Evolutionary conservation across 2,113 vertebrate species (phyloP).

Genomic region (Morone chrysops): DNA sequence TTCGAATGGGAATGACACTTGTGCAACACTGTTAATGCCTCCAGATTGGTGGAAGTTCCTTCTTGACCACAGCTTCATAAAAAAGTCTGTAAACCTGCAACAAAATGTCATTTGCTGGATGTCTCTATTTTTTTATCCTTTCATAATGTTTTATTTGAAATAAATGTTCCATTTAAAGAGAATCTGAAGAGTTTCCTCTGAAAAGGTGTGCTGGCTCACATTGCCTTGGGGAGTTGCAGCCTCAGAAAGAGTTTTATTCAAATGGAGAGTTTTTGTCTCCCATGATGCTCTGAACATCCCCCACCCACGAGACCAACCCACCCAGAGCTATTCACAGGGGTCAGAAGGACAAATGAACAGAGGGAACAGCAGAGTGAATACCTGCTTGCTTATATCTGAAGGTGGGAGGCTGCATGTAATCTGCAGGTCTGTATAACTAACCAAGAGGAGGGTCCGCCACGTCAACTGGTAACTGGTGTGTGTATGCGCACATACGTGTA

Average conservation of each 20-base stretch:
- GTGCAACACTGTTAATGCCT: neutral
- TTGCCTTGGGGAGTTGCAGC: neutral
- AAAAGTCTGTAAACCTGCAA: neutral
- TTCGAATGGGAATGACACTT: neutral
- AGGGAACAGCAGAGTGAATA: neutral
- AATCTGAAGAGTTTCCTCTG: neutral
- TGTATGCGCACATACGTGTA: slow-evolving; percentile 22
- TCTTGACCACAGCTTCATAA: neutral
- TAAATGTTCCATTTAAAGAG: neutral
- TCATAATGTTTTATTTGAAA: slow-evolving; percentile 10
- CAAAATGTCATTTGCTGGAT: neutral
- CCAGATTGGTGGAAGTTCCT: neutral
- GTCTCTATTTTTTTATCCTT: neutral
- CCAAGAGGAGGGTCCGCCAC: slow-evolving; percentile 28
- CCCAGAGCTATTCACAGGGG: neutral
- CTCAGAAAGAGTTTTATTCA: slow-evolving; percentile 14
- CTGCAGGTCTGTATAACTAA: slow-evolving; percentile 11
- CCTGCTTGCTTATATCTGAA: slow-evolving; percentile 5
- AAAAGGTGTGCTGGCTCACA: neutral
- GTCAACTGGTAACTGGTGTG: slow-evolving; percentile 40
- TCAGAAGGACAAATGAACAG: slow-evolving; percentile 44
- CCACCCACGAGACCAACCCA: slow-evolving; percentile 18
- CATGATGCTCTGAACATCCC: neutral
- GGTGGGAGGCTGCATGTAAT: slow-evolving; percentile 30
- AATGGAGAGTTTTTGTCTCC: neutral